A percentile compares a stretch with the other conserved stretches of the same genome.
phyloP scores from a whole-genome alignment of 2,888 invertebrate genomes.

The Theristus sp. region DNA sequence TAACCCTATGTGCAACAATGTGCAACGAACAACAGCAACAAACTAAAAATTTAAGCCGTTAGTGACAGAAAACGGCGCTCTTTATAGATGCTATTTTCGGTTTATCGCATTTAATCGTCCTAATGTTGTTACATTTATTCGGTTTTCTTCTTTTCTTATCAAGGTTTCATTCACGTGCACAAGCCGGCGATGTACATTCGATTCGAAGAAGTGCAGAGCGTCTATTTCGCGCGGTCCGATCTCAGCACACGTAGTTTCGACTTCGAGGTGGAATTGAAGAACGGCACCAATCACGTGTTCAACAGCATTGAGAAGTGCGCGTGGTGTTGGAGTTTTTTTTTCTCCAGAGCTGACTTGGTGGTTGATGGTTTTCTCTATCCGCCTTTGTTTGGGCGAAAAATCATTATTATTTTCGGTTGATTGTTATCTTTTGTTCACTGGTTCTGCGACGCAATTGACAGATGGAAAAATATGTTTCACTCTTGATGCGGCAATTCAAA shows the following conservation, averaged over 20 bases:
- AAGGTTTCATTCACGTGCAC: conserved; percentile 88
- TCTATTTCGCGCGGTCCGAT: conserved; percentile 36
- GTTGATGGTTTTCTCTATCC: no score
- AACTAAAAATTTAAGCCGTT: no score
- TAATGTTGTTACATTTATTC: no score
- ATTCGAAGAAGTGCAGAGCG: conserved; percentile 64
- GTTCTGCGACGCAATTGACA: background rate
- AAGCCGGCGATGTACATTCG: conserved; percentile 94
- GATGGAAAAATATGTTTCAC: no score
- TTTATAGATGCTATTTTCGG: no score
- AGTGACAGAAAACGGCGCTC: no score
- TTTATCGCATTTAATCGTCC: no score
- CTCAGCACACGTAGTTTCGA: conserved; percentile 36
- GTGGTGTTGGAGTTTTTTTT: conserved; percentile 7
- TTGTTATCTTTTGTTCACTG: background rate
- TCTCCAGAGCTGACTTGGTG: no score
- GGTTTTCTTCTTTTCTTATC: background rate
- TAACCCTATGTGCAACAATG: no score
- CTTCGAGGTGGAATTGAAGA: conserved; percentile 54
- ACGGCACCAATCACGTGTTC: conserved; percentile 71
- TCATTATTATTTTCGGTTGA: background rate
- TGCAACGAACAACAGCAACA: no score
- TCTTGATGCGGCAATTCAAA: no score
- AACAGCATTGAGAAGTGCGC: conserved; percentile 81
- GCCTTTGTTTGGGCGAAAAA: no score